These are phyloP conservation scores for Daktulosphaira vitifoliae DNA, from an alignment of 1,140 invertebrate genomes.

Conservation along the genomic window DNA sequence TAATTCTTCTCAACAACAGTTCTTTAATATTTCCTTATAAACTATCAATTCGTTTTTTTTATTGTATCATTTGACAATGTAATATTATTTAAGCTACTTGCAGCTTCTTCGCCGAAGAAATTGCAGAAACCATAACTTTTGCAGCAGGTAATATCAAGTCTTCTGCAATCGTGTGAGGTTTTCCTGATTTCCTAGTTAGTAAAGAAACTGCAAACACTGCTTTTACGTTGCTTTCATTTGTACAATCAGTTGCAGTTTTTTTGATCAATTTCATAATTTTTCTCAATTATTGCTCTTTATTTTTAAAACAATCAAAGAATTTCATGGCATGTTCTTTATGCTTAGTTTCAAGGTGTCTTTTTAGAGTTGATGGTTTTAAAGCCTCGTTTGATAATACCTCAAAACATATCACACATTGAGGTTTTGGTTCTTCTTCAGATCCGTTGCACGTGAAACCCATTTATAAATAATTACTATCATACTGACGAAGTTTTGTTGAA, in stretches of 20 bases:
- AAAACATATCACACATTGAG: slow-evolving; percentile 38
- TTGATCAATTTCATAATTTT: slow-evolving; percentile 13
- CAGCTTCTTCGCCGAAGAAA: slow-evolving; percentile 40
- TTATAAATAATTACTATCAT: slow-evolving; percentile 2
- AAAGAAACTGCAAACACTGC: slow-evolving; percentile 39
- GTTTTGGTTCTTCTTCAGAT: neutral
- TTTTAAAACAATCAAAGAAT: slow-evolving; percentile 37
- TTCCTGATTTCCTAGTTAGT: slow-evolving; percentile 41
- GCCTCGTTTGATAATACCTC: slow-evolving; percentile 36
- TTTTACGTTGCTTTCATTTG: slow-evolving; percentile 37
- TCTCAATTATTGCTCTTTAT: slow-evolving; percentile 3
- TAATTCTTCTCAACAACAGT: slow-evolving; percentile 38
- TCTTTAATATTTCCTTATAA: slow-evolving; percentile 39
- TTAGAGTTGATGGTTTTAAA: slow-evolving; percentile 36
- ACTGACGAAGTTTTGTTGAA: neutral
- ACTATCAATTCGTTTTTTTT: slow-evolving; percentile 39
- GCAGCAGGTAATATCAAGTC: slow-evolving; percentile 42
- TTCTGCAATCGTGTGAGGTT: slow-evolving; percentile 43
- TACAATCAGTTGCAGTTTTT: slow-evolving; percentile 1
- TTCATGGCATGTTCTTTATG: slow-evolving; percentile 35
- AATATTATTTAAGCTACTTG: slow-evolving; percentile 38
- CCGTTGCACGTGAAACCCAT: neutral
- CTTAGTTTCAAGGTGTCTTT: slow-evolving; percentile 37
- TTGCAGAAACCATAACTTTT: slow-evolving; percentile 37
- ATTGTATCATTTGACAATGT: slow-evolving; percentile 40